Percentiles rank a stretch among this genome's conserved stretches.
Evolutionary conservation across 1,140 invertebrate species (phyloP).

Genomic region (Tetramorium simillimum): DNA sequence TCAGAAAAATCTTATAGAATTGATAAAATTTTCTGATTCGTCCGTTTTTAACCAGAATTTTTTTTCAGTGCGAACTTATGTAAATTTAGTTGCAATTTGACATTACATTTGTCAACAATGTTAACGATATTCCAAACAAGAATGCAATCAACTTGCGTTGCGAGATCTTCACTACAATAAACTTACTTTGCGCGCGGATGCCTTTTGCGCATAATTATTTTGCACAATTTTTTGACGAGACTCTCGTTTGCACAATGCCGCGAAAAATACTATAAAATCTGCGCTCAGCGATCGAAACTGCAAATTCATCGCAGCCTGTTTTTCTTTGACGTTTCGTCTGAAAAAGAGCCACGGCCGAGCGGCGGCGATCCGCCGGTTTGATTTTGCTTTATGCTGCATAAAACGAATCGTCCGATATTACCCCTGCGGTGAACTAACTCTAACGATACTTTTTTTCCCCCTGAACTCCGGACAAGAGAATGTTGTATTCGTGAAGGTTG

Average conservation of each 20-base stretch:
- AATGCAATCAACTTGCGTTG: neutral
- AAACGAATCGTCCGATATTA: constrained; percentile 44
- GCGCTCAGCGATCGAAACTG: constrained; percentile 24
- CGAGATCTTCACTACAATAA: constrained; percentile 13
- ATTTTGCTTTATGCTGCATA: constrained; percentile 34
- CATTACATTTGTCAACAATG: neutral
- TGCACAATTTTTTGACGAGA: neutral
- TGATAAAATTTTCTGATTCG: no score
- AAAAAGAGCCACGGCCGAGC: constrained; percentile 6
- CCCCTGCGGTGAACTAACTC: constrained; percentile 11
- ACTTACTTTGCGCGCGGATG: neutral
- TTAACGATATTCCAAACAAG: neutral
- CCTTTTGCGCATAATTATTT: neutral
- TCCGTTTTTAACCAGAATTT: no score
- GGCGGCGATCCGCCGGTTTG: constrained; percentile 6
- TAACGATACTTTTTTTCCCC: constrained; percentile 19
- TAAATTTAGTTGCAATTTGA: constrained; percentile 12
- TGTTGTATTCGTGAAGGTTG: constrained; percentile 4
- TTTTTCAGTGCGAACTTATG: neutral
- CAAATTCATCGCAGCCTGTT: constrained; percentile 23
- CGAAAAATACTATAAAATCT: constrained; percentile 17
- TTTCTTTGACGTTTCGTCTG: constrained; percentile 35
- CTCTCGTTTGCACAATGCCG: neutral
- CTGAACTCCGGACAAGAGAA: neutral
- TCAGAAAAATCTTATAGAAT: no score